phyloP scores from a whole-genome alignment of 2,113 vertebrate species.

The Oplegnathus fasciatus region DNA sequence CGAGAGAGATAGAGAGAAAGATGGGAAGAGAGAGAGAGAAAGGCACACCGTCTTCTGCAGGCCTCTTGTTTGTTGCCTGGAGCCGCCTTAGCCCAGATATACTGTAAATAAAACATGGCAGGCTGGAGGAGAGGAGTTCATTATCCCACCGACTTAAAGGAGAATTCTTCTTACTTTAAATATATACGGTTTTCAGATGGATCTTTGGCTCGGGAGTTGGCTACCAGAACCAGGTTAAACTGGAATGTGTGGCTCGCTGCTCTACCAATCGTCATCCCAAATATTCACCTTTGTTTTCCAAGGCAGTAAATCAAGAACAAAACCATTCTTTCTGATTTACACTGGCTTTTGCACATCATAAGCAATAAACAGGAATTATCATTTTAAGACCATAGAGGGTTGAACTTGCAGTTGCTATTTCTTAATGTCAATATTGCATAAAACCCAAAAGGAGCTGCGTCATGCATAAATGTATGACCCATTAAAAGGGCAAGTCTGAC shows the following conservation, averaged over 20 bases:
- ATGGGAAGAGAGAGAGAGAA: slow-evolving; percentile 29
- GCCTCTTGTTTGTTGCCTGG: slow-evolving; percentile 74
- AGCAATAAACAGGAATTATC: not conserved
- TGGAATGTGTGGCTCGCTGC: slow-evolving; percentile 36
- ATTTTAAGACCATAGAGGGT: not conserved
- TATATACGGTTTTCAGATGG: slow-evolving; percentile 17
- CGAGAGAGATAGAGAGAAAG: slow-evolving; percentile 44
- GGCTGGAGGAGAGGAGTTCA: slow-evolving; percentile 73
- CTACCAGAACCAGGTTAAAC: slow-evolving; percentile 30
- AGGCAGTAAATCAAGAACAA: slow-evolving; percentile 27
- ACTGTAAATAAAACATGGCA: slow-evolving; percentile 82
- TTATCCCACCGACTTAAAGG: slow-evolving; percentile 55
- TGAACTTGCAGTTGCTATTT: slow-evolving; percentile 29
- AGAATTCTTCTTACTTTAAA: slow-evolving; percentile 26
- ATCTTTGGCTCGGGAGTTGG: slow-evolving; percentile 15
- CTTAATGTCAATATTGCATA: not conserved
- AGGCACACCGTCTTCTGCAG: slow-evolving; percentile 54
- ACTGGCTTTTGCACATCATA: not conserved
- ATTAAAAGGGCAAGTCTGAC: slow-evolving; percentile 56
- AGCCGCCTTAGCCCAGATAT: slow-evolving; percentile 76
- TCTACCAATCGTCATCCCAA: not conserved
- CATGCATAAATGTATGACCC: slow-evolving; percentile 46
- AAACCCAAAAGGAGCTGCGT: slow-evolving; percentile 31
- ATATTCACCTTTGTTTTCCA: not conserved
- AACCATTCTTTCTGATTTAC: not conserved